Conservation (phyloP, 2,113 vertebrate species). For the Dendrocopos noguchii region DNA sequence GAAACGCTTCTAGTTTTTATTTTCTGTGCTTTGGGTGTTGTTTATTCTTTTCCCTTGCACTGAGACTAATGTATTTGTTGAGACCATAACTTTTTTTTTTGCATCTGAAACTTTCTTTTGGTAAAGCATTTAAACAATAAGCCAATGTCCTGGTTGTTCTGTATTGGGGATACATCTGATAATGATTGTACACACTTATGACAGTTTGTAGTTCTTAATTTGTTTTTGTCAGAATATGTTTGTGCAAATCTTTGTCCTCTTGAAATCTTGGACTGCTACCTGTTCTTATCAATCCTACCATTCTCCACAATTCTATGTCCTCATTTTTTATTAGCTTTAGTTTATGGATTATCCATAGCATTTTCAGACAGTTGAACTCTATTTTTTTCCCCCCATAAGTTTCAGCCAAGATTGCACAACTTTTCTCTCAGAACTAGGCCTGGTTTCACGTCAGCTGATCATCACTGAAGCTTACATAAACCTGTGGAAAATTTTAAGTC, state of each 20-base stretch:
- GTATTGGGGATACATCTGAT: neutral
- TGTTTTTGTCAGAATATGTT: neutral
- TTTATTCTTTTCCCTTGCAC: constrained; percentile 43
- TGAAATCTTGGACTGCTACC: neutral
- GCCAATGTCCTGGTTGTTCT: neutral
- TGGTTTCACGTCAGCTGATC: neutral
- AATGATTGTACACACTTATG: neutral
- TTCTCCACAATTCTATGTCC: neutral
- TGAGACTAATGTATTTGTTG: neutral
- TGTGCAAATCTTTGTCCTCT: neutral
- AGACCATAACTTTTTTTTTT: constrained; percentile 57
- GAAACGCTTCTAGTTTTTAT: constrained; percentile 44
- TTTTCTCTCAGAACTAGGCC: neutral
- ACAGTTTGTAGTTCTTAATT: neutral
- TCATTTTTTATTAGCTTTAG: neutral
- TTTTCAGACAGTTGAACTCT: neutral
- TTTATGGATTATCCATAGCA: neutral
- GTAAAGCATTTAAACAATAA: constrained; percentile 15
- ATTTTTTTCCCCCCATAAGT: neutral
- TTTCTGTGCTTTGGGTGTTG: constrained; percentile 28
- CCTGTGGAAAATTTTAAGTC: neutral
- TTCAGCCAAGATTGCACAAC: neutral
- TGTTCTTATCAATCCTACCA: neutral
- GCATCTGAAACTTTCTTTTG: constrained; percentile 13
- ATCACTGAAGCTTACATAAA: neutral